A percentile compares a stretch with the other conserved stretches of the same genome.
Evolutionary conservation across 2,113 vertebrate species (phyloP).

Genomic region (Antigone vipio): DNA sequence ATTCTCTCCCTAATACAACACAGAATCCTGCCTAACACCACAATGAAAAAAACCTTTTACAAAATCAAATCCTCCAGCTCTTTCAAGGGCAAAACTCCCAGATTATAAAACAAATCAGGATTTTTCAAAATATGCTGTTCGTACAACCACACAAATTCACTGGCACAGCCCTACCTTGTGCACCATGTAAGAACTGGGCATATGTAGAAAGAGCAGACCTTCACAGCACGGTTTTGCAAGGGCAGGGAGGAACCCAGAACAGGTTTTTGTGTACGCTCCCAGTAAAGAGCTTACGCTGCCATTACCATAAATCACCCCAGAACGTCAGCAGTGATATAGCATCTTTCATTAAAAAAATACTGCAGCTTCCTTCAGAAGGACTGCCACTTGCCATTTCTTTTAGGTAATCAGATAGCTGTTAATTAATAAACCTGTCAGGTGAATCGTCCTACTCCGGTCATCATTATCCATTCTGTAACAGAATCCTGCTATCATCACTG

Average conservation of each 20-base stretch:
- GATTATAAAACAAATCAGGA: background rate
- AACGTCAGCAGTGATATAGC: background rate
- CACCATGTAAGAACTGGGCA: background rate
- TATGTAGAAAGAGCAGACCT: background rate
- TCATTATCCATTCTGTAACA: slow-evolving; percentile 89
- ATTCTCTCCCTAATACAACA: background rate
- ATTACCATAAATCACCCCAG: background rate
- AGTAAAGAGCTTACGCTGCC: background rate
- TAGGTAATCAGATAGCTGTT: slow-evolving; percentile 89
- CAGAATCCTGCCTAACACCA: background rate
- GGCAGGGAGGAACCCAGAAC: background rate
- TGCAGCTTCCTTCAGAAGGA: background rate
- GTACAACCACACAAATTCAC: background rate
- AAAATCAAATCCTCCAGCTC: background rate
- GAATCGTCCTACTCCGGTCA: slow-evolving; percentile 84
- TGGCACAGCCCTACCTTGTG: background rate
- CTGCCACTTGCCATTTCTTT: slow-evolving; percentile 67
- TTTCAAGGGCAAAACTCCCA: background rate
- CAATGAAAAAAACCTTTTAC: background rate
- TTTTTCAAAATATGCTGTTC: background rate
- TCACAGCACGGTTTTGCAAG: background rate
- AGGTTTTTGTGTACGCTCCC: background rate
- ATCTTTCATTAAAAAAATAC: slow-evolving; percentile 16
- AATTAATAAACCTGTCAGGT: slow-evolving; percentile 97
- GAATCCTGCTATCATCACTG: slow-evolving; percentile 79